Evolutionary conservation across 2,113 vertebrate species (phyloP).

Genomic region (Clarias batrachus): DNA sequence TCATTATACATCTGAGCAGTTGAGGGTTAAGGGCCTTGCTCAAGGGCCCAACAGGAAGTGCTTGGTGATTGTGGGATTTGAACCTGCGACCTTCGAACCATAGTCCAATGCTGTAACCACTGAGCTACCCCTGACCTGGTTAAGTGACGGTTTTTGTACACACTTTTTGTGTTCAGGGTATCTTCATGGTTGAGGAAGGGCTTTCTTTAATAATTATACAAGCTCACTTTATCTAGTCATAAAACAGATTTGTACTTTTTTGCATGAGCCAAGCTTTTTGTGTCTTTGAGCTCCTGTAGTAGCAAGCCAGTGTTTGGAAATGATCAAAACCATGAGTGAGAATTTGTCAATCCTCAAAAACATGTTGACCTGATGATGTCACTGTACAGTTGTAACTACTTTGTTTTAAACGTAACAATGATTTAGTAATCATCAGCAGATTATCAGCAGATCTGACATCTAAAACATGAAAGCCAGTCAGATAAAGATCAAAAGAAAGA

Average conservation of each 20-base stretch:
- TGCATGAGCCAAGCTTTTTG: not conserved
- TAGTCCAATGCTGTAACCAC: too few species aligned
- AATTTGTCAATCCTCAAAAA: not conserved
- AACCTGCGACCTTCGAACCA: too few species aligned
- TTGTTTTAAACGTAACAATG: not conserved
- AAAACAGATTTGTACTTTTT: not conserved
- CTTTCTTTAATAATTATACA: not conserved
- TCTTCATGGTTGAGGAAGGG: not conserved
- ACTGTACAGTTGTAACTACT: not conserved
- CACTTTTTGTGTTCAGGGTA: not conserved
- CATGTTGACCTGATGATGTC: not conserved
- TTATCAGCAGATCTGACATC: too few species aligned
- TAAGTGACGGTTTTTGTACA: not conserved
- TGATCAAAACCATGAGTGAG: not conserved
- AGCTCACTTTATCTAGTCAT: not conserved
- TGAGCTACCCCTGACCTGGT: too few species aligned
- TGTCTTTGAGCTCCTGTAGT: too few species aligned
- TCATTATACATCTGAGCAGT: too few species aligned
- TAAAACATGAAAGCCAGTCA: not conserved
- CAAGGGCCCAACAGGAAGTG: too few species aligned
- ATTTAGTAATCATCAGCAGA: not conserved
- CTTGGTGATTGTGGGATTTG: too few species aligned
- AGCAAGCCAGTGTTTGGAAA: not conserved
- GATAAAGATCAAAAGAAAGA: not conserved
- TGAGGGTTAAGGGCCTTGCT: too few species aligned